phyloP scores from a whole-genome alignment of 1,140 invertebrate genomes.

The Coptotermes formosanus region DNA sequence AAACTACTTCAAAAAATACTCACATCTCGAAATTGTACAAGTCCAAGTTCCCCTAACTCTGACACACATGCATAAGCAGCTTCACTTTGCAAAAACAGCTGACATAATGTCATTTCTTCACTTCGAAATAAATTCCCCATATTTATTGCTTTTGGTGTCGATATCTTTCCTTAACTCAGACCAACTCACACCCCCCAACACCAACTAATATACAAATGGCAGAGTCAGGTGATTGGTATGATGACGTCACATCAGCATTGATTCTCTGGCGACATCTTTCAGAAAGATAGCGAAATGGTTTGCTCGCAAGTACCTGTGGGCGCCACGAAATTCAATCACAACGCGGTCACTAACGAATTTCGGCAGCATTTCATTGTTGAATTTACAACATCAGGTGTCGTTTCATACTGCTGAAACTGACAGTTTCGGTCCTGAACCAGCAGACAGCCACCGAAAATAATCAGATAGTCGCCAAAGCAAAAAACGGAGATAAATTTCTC shows the following conservation, averaged over 20 bases:
- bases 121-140: constrained; percentile 83
- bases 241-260: background rate
- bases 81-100: constrained; percentile 88
- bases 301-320: too few species aligned
- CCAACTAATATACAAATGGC: background rate
- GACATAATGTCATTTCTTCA: constrained; percentile 89
- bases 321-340: too few species aligned
- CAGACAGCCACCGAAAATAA: too few species aligned
- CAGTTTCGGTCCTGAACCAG: too few species aligned
- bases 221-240: background rate
- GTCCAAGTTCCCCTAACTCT: constrained; percentile 87
- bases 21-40: constrained; percentile 91
- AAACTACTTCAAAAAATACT: constrained; percentile 46
- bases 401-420: too few species aligned
- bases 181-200: background rate
- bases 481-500: too few species aligned
- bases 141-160: background rate
- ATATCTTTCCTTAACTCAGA: background rate
- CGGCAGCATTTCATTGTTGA: too few species aligned
- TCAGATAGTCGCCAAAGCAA: too few species aligned
- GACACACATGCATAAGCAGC: constrained; percentile 92
- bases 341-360: too few species aligned
- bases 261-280: background rate
- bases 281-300: background rate
- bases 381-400: too few species aligned